Conservation (phyloP, 1,140 invertebrate species). For the Musca domestica region DNA sequence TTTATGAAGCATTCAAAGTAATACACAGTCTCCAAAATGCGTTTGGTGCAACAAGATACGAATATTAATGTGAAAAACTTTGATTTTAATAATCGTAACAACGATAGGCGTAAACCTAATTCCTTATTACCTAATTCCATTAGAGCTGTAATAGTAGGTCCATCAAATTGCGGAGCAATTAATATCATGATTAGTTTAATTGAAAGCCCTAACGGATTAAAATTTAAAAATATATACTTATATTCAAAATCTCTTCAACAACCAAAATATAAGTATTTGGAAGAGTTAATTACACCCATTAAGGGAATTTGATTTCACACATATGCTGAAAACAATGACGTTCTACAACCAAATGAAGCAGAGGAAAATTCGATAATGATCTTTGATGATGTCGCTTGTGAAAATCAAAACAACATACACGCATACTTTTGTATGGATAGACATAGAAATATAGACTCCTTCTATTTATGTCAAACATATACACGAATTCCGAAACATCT, state of each 20-base stretch:
- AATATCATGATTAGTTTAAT: conserved; percentile 45
- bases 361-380: conserved; percentile 43
- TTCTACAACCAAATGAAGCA: conserved; percentile 29
- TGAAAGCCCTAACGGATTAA: conserved; percentile 42
- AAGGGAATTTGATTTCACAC: conserved; percentile 10
- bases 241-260: conserved; percentile 41
- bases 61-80: too few species aligned
- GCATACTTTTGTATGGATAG: conserved; percentile 48
- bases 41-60: too few species aligned
- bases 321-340: not conserved
- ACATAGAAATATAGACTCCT: conserved; percentile 46
- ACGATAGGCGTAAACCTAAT: too few species aligned
- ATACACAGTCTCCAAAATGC: too few species aligned
- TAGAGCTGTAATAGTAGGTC: too few species aligned
- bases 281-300: conserved; percentile 30
- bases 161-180: too few species aligned
- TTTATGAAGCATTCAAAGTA: too few species aligned
- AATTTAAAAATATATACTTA: conserved; percentile 47
- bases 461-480: conserved; percentile 52
- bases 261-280: conserved; percentile 40
- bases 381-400: conserved; percentile 51
- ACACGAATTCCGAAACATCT: conserved; percentile 51
- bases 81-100: too few species aligned
- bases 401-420: conserved; percentile 40
- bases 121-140: too few species aligned